Evolutionary conservation across 2,113 vertebrate species (phyloP).

Genomic region (Poecilia latipinna): DNA sequence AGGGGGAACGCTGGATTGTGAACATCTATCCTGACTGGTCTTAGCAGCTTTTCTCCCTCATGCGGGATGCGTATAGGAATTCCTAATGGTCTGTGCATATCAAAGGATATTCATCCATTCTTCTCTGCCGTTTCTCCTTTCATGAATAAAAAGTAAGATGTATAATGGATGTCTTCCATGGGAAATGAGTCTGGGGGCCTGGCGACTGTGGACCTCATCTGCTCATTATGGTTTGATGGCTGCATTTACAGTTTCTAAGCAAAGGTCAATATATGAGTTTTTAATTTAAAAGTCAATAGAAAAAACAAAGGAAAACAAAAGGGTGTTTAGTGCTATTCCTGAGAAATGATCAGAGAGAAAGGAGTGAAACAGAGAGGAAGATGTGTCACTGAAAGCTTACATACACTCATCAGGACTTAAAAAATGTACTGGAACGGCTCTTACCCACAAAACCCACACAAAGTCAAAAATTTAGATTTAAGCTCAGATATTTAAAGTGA

Average conservation of each 20-base stretch:
- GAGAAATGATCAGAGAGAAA: background rate
- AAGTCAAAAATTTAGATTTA: too few species aligned
- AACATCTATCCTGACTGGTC: constrained; percentile 40
- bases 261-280: constrained; percentile 14
- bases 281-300: constrained; percentile 2
- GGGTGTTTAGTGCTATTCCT: background rate
- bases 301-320: background rate
- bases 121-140: constrained; percentile 26
- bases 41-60: constrained; percentile 46
- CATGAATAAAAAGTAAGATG: constrained; percentile 29
- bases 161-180: constrained; percentile 43
- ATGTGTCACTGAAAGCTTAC: too few species aligned
- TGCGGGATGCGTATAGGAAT: constrained; percentile 39
- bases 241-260: constrained; percentile 37
- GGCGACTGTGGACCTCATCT: constrained; percentile 13
- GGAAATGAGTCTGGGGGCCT: constrained; percentile 25
- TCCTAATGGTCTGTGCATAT: constrained; percentile 30
- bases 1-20: constrained; percentile 23
- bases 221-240: constrained; percentile 44
- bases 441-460: too few species aligned
- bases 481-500: too few species aligned
- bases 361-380: background rate
- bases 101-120: constrained; percentile 35
- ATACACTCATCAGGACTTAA: too few species aligned
- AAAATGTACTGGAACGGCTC: too few species aligned